Percentiles rank a stretch among this genome's conserved stretches.
Conservation (phyloP, 2,888 invertebrate species). For the Eupithecia tripunctaria region DNA sequence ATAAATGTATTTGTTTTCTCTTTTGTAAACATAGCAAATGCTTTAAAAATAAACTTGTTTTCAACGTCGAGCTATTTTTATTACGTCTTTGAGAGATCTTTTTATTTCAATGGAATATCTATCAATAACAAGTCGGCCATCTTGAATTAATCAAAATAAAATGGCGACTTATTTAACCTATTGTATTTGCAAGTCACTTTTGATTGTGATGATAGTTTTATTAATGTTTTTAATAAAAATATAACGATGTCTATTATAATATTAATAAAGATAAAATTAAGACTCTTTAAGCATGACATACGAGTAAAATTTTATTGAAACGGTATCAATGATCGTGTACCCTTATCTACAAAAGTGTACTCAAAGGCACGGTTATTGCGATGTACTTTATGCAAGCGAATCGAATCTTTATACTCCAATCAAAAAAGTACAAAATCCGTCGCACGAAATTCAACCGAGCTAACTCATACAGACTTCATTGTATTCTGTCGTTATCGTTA, state of each 20-base stretch:
- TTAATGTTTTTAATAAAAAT: not conserved
- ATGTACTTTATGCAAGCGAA: not conserved
- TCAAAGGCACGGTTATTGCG: not conserved
- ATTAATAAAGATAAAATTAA: not conserved
- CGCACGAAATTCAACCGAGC: not conserved
- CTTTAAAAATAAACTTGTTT: conserved; percentile 25
- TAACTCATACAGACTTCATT: not conserved
- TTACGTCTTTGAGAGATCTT: conserved; percentile 10
- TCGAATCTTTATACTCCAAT: not conserved
- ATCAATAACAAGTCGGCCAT: conserved; percentile 32
- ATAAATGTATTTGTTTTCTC: not conserved
- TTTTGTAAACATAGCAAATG: not conserved
- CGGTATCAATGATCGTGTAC: not conserved
- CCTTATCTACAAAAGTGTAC: not conserved
- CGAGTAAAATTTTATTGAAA: not conserved
- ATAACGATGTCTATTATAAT: not conserved
- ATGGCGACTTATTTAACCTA: conserved; percentile 19
- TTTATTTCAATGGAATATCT: conserved; percentile 10
- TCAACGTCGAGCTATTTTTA: conserved; percentile 26
- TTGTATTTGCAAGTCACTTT: conserved; percentile 19
- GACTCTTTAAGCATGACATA: not conserved
- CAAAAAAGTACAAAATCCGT: not conserved
- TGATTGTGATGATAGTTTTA: not conserved
- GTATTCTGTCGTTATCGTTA: conserved; percentile 9
- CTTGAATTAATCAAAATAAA: conserved; percentile 30